phyloP scores from a whole-genome alignment of 1,140 invertebrate genomes.

The Drosophila micromelanica region DNA sequence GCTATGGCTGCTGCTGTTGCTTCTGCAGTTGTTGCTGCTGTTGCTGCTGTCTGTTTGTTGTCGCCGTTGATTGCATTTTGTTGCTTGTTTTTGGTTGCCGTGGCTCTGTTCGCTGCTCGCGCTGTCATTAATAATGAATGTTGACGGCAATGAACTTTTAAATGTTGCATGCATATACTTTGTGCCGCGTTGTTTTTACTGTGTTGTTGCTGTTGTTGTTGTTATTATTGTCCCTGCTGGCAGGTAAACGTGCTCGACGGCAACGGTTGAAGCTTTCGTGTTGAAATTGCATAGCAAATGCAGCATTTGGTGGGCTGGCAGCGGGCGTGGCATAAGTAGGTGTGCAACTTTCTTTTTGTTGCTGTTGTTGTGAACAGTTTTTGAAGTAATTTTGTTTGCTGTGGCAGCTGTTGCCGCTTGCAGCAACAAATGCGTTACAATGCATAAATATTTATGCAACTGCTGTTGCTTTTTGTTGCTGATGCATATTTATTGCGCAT shows the following conservation, averaged over 20 bases:
- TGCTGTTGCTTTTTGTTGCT: neutral
- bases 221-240: slow-evolving; percentile 25
- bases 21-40: slow-evolving; percentile 40
- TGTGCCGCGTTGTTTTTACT: slow-evolving; percentile 25
- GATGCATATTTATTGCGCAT: slow-evolving; percentile 53
- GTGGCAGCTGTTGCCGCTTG: slow-evolving; percentile 64
- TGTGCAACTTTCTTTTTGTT: slow-evolving; percentile 55
- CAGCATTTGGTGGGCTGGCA: slow-evolving; percentile 5
- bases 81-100: slow-evolving; percentile 78
- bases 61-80: slow-evolving; percentile 79
- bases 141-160: slow-evolving; percentile 84
- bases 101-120: slow-evolving; percentile 39
- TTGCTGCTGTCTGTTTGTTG: slow-evolving; percentile 61
- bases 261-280: slow-evolving; percentile 79
- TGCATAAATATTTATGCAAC: slow-evolving; percentile 76
- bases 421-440: slow-evolving; percentile 51
- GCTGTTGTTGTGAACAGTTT: slow-evolving; percentile 47
- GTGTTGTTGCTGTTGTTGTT: slow-evolving; percentile 20
- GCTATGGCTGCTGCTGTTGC: slow-evolving; percentile 32
- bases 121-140: slow-evolving; percentile 84
- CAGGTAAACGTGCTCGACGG: slow-evolving; percentile 77
- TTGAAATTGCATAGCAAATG: slow-evolving; percentile 80
- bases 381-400: slow-evolving; percentile 63
- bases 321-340: slow-evolving; percentile 32
- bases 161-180: slow-evolving; percentile 82